Conservation (phyloP, 2,797 vertebrate species). For the Aldrovandia affinis region DNA sequence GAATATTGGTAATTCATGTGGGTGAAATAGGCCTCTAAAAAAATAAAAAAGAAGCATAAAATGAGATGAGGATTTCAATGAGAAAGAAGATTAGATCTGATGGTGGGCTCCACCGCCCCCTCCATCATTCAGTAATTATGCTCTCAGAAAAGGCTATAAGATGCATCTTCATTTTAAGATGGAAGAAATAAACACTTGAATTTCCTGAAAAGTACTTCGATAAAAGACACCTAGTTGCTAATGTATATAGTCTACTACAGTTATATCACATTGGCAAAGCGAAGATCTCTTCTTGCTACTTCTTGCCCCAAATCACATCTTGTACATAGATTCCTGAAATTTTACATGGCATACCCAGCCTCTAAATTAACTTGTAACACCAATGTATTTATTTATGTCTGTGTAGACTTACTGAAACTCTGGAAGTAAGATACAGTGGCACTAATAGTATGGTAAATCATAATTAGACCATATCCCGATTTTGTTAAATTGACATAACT, state of each 20-base stretch:
- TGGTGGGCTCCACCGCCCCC: background rate
- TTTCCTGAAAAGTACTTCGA: background rate
- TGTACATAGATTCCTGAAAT: background rate
- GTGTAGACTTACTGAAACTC: background rate
- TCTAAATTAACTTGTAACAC: background rate
- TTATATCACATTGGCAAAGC: background rate
- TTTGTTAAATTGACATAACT: background rate
- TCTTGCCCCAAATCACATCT: background rate
- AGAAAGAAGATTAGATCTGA: background rate
- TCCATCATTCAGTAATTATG: slow-evolving; percentile 4
- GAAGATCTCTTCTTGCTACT: background rate
- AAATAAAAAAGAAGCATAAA: background rate
- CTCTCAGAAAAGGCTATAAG: background rate
- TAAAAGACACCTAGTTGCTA: background rate
- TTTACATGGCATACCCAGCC: background rate
- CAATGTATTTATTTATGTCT: background rate
- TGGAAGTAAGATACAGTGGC: background rate
- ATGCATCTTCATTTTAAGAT: background rate
- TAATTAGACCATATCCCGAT: background rate
- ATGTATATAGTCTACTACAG: background rate
- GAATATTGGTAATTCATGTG: background rate
- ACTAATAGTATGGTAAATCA: background rate
- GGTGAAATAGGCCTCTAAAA: background rate
- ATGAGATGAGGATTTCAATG: background rate
- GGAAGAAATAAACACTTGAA: background rate